A percentile compares a stretch with the other conserved stretches of the same genome.
Conservation (phyloP, 1,140 invertebrate genomes). For the Chrysomallon squamiferum region DNA sequence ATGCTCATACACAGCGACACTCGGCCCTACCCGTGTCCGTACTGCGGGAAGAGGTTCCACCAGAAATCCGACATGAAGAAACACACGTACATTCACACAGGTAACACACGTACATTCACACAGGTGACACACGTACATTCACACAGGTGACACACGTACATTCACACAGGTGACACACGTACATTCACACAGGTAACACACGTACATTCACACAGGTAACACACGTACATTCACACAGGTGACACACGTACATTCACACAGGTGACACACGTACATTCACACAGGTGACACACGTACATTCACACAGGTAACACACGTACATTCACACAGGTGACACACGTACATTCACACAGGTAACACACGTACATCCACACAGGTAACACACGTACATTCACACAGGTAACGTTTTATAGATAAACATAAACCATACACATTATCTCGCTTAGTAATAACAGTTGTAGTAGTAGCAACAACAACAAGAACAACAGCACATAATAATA, state of each 20-base stretch:
- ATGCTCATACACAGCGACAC: conserved; percentile 98
- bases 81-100: conserved; percentile 98
- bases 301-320: too few relatives aligned
- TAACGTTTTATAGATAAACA: too few relatives aligned
- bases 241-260: not conserved
- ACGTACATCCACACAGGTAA: too few relatives aligned
- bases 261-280: not conserved
- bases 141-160: not conserved
- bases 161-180: not conserved
- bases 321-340: too few relatives aligned
- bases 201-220: too few relatives aligned
- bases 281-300: not conserved
- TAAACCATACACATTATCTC: too few relatives aligned
- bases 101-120: conserved; percentile 66
- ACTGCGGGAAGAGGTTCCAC: conserved; percentile 95
- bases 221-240: not conserved
- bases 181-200: not conserved
- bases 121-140: not conserved
- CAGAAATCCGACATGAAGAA: conserved; percentile 99
- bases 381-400: too few relatives aligned
- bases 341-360: too few relatives aligned
- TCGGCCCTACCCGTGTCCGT: conserved; percentile 59
- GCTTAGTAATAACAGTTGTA: too few relatives aligned
- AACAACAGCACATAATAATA: too few relatives aligned
- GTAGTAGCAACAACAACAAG: too few relatives aligned